A percentile compares a stretch with the other conserved stretches of the same genome.
Conservation (phyloP, 2,797 vertebrate genomes). For the Chanos chanos region DNA sequence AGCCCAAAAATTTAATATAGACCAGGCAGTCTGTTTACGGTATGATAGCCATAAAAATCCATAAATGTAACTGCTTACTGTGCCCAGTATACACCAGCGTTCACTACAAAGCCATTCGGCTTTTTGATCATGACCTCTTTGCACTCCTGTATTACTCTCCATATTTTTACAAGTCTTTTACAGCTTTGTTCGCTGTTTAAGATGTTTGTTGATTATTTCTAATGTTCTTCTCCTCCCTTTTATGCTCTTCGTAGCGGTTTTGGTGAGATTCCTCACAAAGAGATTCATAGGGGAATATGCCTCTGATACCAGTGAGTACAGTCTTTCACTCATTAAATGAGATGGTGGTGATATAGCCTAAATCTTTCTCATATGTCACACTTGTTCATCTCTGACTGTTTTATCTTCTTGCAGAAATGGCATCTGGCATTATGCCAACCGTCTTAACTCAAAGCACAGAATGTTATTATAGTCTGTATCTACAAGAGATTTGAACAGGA, state of each 20-base stretch:
- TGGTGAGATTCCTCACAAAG: conserved; percentile 60
- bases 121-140: conserved; percentile 27
- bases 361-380: background rate
- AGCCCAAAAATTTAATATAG: conserved; percentile 40
- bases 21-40: conserved; percentile 28
- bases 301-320: conserved; percentile 50
- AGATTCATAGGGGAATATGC: conserved; percentile 58
- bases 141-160: conserved; percentile 8
- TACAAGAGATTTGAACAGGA: conserved; percentile 1
- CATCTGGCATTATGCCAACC: conserved; percentile 19
- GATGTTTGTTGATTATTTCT: background rate
- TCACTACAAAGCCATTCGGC: conserved; percentile 19
- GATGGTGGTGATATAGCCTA: background rate
- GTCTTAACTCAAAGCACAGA: conserved; percentile 21
- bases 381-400: background rate
- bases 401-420: conserved; percentile 2
- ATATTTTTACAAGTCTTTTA: background rate
- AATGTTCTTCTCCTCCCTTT: background rate
- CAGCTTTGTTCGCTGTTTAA: background rate
- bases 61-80: conserved; percentile 2
- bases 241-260: conserved; percentile 42
- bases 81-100: conserved; percentile 15
- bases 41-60: conserved; percentile 4
- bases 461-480: conserved; percentile 5
- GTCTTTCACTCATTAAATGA: conserved; percentile 23